These are phyloP conservation scores for Prenolepis imparis DNA, from an alignment of 2,888 invertebrate species.

Conservation along the genomic window DNA sequence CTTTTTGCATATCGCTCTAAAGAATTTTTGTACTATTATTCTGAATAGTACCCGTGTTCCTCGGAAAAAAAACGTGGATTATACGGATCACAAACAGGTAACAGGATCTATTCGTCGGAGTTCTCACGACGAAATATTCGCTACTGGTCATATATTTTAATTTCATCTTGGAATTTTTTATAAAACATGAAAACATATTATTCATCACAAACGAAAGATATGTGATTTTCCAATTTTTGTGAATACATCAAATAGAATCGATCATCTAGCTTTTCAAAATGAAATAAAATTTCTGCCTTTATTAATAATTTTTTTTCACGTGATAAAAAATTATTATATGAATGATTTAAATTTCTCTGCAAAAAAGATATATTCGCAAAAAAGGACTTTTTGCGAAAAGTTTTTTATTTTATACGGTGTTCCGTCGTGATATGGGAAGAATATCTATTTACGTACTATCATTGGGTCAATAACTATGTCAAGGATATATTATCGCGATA, in stretches of 20 bases:
- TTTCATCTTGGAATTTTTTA: neutral
- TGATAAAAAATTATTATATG: neutral
- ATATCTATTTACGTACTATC: conserved; percentile 56
- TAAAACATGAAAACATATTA: neutral
- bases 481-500: conserved; percentile 63
- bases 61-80: conserved; percentile 21
- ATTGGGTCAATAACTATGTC: conserved; percentile 67
- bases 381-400: neutral
- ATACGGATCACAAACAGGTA: neutral
- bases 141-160: neutral
- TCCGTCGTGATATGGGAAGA: conserved; percentile 23
- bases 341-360: neutral
- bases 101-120: neutral
- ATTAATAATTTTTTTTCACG: neutral
- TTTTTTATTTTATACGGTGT: conserved; percentile 11
- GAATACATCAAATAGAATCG: neutral
- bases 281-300: neutral
- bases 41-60: conserved; percentile 7
- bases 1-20: conserved; percentile 23
- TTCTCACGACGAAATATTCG: conserved; percentile 40
- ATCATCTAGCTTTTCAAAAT: neutral
- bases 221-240: neutral
- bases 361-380: neutral
- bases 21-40: conserved; percentile 46
- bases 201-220: neutral